Evolutionary conservation across 1,140 invertebrate genomes (phyloP), one percentile per base, ranked within the genome.

Genomic region (Campodea augens): DNA sequence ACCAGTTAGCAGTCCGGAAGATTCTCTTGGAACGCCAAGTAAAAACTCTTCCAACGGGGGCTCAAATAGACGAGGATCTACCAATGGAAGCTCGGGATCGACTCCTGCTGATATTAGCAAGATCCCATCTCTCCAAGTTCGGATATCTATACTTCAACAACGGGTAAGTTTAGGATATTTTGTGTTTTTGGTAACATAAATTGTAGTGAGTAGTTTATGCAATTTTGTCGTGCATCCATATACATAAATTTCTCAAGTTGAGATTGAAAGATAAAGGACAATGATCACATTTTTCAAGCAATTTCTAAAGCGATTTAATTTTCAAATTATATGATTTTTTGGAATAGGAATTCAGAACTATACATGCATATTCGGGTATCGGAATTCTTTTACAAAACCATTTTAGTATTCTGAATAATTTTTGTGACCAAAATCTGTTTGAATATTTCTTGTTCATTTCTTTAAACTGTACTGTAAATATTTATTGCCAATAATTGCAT

Each of bases 91-190:
- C 19, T 47, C 55, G n/a, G 58, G 63, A 39, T 62, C 65, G 18
- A 65, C 70, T 52, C 65, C 68, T 60, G 60, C 60, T 43, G 70
- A 53, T 19, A 51, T 52, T 27, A 47, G 49, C 32, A 52, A 51
- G 47, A 56, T 67, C 24, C 56, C 64, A 27, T 64, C 61, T 32
- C 57, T 64, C 5, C 61, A 78, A 65, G 71, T 73, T 67, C 78
- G 81, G 66, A 73, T 82, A 58, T 74, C 77, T 68, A 73, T 79
- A 61, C 72, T 87, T 56, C 81, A 84, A 63, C 78, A 81, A 67
- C 75, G 81, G 77, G 81, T 88, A 81, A 84, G 78, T 29, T 5
- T 36, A 25, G 15, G 13, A 7, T 32, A 15, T 15, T 10, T 10
- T 10, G 27, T 32, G 27, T 15, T 15, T 32, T 32, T 32, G 7